Base-by-base conservation (phyloP, 1,140 invertebrate species). In the Bombus waltoni region DNA sequence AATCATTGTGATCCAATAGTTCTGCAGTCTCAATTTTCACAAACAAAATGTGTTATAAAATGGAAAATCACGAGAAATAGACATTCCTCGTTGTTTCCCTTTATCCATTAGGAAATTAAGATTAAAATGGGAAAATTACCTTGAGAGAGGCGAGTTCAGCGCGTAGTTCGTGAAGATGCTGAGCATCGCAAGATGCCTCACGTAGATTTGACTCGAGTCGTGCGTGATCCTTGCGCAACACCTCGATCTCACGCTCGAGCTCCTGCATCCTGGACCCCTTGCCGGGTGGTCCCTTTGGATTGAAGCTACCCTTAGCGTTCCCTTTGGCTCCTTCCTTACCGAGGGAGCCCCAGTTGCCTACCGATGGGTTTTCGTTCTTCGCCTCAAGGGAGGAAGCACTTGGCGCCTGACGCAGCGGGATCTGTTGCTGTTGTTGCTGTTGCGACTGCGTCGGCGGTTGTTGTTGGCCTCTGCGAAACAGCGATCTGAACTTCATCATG, bases 401-500 rank as follows among this genome's bases (percentile, higher is more conserved):
- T 32, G 94, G 92, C 81, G 92, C 89, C 10, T 94, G 93, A 18
- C 88, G 89, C 66, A 95, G 95, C 53, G 95, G 94, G n/a, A 96
- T 94, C 89, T 96, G 96, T 93, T 96, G 96, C 86, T 96, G 95
- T 88, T 96, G 91, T 85, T 96, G 95, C 95, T 96, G 96, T 94
- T 86, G 96, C 93, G 57, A 96, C 95, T 86, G 96, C 93, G 81
- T 95, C 79, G 91, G 92, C 62, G 93, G 93, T 78, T 93, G 91
- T 81, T 91, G 92, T 73, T 93, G 94, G 91, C 97, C 97, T 96
- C 97, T 97, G 96, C 97, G 97, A 96, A 97, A 97, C 93, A 97
- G 96, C 92, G 97, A 97, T 96, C 97, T 97, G 94, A 97, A 97
- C 96, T 97, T 97, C 96, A 97, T 97, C 97, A 97, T 97, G 95